Percentiles rank a stretch among this genome's conserved stretches.
Conservation (phyloP, 2,888 invertebrate genomes). For the Capitulum mitella region DNA sequence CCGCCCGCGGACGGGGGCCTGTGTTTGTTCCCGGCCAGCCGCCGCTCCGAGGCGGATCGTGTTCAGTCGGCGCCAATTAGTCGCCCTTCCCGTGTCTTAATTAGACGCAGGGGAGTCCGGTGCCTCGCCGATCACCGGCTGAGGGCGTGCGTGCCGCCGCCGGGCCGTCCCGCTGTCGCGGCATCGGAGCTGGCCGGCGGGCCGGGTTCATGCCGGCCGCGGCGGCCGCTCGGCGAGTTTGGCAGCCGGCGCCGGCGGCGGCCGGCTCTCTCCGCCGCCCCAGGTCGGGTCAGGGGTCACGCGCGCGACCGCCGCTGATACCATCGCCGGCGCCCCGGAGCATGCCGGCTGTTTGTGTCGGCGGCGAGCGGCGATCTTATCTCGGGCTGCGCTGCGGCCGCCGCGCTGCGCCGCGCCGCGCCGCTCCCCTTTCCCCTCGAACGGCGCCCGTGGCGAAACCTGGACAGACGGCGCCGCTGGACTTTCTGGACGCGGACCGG, state of each 20-base stretch:
- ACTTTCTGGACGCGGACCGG: too few relatives aligned
- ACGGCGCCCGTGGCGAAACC: too few relatives aligned
- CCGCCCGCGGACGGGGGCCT: neutral
- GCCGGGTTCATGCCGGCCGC: neutral
- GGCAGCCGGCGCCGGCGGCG: neutral
- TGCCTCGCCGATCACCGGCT: too few relatives aligned
- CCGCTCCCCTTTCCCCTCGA: too few relatives aligned
- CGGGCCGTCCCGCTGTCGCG: neutral
- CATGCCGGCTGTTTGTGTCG: neutral
- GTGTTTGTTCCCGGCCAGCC: neutral
- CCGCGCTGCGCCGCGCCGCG: too few relatives aligned
- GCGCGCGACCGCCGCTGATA: neutral
- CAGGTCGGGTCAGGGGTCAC: neutral
- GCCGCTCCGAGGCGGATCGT: neutral
- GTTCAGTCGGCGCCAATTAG: neutral
- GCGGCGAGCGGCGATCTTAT: too few relatives aligned
- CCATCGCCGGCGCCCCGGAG: neutral
- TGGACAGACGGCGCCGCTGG: too few relatives aligned
- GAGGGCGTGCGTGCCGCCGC: neutral
- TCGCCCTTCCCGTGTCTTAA: neutral
- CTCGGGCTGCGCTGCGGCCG: too few relatives aligned
- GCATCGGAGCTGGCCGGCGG: too few relatives aligned
- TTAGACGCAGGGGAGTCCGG: neutral
- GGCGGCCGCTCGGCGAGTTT: neutral
- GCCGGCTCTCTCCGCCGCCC: neutral